Percentiles rank a stretch among this genome's conserved stretches.
phyloP scores from a whole-genome alignment of 2,113 vertebrate genomes.

The Lepidothrix coronata region DNA sequence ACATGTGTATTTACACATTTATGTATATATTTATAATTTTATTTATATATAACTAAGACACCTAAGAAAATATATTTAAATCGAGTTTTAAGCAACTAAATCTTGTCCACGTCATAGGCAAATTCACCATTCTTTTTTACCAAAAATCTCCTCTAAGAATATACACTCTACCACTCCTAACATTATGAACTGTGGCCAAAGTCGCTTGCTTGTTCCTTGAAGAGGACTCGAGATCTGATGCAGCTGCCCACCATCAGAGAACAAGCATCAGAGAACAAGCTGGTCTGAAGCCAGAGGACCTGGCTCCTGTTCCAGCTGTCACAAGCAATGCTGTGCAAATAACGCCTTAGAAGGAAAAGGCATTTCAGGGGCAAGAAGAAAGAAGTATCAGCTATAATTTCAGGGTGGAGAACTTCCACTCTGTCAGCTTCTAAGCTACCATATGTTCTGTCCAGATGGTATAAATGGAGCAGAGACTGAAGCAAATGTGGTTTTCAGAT shows the following conservation, averaged over 20 bases:
- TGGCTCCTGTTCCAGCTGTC: not conserved
- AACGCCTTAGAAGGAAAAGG: not conserved
- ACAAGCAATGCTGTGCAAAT: not conserved
- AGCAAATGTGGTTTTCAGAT: not conserved
- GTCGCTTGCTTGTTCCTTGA: not conserved
- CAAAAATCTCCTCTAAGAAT: not conserved
- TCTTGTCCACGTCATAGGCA: not conserved
- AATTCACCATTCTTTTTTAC: not conserved
- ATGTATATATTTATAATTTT: not conserved
- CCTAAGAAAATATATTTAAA: not conserved
- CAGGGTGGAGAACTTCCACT: not conserved
- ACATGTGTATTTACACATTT: not conserved
- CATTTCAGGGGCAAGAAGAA: not conserved
- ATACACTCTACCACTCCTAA: not conserved
- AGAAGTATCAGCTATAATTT: not conserved
- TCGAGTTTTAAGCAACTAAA: not conserved
- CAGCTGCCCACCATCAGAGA: not conserved
- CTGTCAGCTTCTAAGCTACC: not conserved
- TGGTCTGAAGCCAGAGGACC: not conserved
- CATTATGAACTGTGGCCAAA: not conserved
- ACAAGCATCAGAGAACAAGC: not conserved
- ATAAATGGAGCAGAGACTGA: not conserved
- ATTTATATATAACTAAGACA: not conserved
- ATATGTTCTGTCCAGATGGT: not conserved
- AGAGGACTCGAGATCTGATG: not conserved